Conservation (phyloP, 2,888 invertebrate genomes). For the Amiota mariae region DNA sequence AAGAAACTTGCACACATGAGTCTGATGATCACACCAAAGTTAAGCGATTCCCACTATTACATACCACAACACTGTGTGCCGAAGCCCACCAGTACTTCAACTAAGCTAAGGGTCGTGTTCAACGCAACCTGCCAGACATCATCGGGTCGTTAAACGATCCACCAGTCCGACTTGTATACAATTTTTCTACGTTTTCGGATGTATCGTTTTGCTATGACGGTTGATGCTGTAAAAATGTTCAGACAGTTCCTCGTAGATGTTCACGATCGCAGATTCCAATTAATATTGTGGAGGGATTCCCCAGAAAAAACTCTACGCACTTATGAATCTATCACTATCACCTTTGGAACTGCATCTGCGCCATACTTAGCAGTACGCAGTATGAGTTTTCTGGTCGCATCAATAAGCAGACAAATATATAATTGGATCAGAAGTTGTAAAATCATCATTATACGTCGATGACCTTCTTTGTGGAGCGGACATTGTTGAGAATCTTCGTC, state of each 20-base stretch:
- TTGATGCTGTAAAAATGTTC: slow-evolving; percentile 31
- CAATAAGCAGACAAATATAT: too few relatives aligned
- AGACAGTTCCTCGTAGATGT: slow-evolving; percentile 12
- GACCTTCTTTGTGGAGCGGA: not conserved
- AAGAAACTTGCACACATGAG: too few relatives aligned
- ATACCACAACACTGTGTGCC: slow-evolving; percentile 28
- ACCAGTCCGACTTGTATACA: slow-evolving; percentile 11
- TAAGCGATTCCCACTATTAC: too few relatives aligned
- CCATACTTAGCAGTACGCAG: slow-evolving; percentile 19
- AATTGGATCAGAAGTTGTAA: too few relatives aligned
- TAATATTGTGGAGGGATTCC: not conserved
- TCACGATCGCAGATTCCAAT: too few relatives aligned
- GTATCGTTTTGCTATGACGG: slow-evolving; percentile 3
- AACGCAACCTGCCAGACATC: slow-evolving; percentile 14
- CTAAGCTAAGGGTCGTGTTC: too few relatives aligned
- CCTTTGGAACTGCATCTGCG: slow-evolving; percentile 1
- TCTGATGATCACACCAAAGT: too few relatives aligned
- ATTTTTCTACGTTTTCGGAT: slow-evolving; percentile 28
- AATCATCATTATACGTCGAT: too few relatives aligned
- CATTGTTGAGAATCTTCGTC: not conserved
- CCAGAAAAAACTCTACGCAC: not conserved
- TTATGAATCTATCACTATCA: not conserved
- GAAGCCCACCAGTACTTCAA: slow-evolving; percentile 17
- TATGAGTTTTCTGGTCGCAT: not conserved
- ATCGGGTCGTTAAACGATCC: slow-evolving; percentile 19